Conservation (phyloP, 2,113 vertebrate species). For the Neomonachus schauinslandi region DNA sequence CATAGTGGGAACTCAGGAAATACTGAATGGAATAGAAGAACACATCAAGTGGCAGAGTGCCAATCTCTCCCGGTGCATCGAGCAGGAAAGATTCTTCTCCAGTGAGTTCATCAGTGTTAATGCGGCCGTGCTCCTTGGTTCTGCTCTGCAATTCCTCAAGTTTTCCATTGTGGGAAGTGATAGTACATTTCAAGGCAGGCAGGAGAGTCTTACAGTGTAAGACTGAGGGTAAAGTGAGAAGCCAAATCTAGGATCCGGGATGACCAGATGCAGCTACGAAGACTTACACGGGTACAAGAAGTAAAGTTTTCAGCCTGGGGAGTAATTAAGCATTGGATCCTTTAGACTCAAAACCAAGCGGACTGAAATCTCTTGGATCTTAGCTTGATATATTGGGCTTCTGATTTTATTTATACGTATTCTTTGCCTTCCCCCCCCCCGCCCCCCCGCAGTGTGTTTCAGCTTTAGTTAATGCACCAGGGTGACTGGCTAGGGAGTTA, state of each 20-base stretch:
- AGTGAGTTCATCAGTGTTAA: rapidly evolving
- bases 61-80: rapidly evolving
- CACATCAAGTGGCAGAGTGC: background rate
- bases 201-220: background rate
- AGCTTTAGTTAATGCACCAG: background rate
- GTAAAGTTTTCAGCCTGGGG: rapidly evolving
- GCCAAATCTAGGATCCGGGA: background rate
- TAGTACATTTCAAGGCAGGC: background rate
- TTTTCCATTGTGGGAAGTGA: background rate
- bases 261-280: background rate
- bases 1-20: background rate
- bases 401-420: background rate
- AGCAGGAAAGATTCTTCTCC: background rate
- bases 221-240: rapidly evolving
- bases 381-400: background rate
- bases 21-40: background rate
- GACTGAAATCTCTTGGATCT: background rate
- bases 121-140: rapidly evolving
- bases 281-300: rapidly evolving
- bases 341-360: rapidly evolving
- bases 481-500: background rate
- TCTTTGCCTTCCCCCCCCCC: background rate
- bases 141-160: background rate
- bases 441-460: rapidly evolving
- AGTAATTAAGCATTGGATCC: rapidly evolving